Base-by-base conservation (phyloP, 2,113 vertebrate species). In the Vicugna pacos region DNA sequence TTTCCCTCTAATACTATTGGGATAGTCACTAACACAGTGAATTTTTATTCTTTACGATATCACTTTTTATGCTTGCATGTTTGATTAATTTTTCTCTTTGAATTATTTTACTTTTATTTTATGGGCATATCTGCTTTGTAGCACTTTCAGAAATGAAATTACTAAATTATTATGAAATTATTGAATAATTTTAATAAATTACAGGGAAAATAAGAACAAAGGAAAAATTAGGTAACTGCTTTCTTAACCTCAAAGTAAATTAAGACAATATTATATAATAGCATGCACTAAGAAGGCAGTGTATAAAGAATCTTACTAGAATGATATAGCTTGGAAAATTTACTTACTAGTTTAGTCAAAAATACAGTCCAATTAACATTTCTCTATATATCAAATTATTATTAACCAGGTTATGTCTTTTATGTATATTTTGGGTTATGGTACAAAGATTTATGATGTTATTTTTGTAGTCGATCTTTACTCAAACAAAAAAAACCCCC, bases 61-160 rank as follows among this genome's bases (percentile, higher is more conserved):
- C 81, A 4, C 16, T 76, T 81, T 62, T 93, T 48, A 46, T 42
- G 42, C 4, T 60, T 91, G 10, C 14, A 69, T 91, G 24, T 26
- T 30, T 67, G 90, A 69, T 91, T 48, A 75, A n/a, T 56, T 83
- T 35, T 88, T 20, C 15, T 91, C 2, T 84, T 86, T 89, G 6
- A 89, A 81, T 94, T 88, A 92, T 54, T 87, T 60, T 84, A 28
- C 48, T 85, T 52, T 70, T 70, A 70, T 89, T 93, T 82, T 60
- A 67, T 65, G 56, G 22, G 38, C 5, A 81, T 5, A 93, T 82
- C 6, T 77, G 4, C 32, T 89, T 82, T 94, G 7, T 35, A 62
- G 81, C 56, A 81, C 24, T 77, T 77, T 86, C 14, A 82, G 26
- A 89, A 95, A 67, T 69, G 38, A 42, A 42, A 42, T 42, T 42